Percentiles rank a stretch among this genome's conserved stretches.
Evolutionary conservation across 2,113 vertebrate species (phyloP).

Genomic region (Tragelaphus scriptus): DNA sequence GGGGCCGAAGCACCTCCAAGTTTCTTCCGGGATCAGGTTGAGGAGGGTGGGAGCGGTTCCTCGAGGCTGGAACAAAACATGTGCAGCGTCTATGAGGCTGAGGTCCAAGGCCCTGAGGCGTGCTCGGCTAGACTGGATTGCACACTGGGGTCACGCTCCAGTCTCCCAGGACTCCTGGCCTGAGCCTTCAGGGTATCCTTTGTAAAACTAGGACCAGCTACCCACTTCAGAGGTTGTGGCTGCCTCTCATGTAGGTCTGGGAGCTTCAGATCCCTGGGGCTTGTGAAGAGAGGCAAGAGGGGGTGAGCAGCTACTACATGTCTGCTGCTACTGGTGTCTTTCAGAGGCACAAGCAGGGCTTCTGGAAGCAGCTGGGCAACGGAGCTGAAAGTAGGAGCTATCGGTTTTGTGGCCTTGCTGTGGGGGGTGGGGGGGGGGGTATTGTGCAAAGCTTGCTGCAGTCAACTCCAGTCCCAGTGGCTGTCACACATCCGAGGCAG

Average conservation of each 20-base stretch:
- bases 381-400: not conserved
- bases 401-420: not conserved
- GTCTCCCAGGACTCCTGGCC: not conserved
- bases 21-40: slow-evolving; percentile 76
- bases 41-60: slow-evolving; percentile 74
- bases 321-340: not conserved
- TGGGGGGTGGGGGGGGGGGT: too few relatives aligned
- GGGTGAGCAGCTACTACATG: not conserved
- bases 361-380: not conserved
- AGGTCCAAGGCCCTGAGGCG: not conserved
- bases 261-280: not conserved
- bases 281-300: not conserved
- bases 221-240: not conserved
- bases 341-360: not conserved
- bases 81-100: not conserved
- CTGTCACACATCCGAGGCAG: accelerated
- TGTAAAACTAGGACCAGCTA: not conserved
- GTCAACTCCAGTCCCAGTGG: not conserved
- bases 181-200: not conserved
- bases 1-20: slow-evolving; percentile 22
- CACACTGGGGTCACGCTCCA: too few relatives aligned
- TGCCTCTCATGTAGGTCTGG: not conserved
- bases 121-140: not conserved
- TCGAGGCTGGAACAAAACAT: slow-evolving; percentile 67
- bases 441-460: not conserved